These are phyloP conservation scores for Scelioninae gen. 2 DNA, from an alignment of 2,888 invertebrate species.

Conservation along the genomic window DNA sequence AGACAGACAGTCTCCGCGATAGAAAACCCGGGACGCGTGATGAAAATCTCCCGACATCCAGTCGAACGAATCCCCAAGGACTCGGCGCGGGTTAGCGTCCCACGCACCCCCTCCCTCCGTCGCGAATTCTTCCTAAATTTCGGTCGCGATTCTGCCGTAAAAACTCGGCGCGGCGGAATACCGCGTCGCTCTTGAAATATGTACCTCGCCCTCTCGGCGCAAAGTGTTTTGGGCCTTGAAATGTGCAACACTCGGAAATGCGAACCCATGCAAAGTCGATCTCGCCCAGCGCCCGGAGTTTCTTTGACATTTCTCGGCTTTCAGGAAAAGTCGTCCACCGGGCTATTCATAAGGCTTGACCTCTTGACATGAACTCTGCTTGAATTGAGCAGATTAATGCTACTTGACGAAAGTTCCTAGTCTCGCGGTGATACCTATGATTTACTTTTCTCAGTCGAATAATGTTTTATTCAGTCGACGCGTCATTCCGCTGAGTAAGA, in stretches of 20 bases:
- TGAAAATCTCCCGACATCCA: conserved; percentile 60
- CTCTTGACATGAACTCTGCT: conserved; percentile 36
- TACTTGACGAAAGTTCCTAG: conserved; percentile 18
- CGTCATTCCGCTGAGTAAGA: too few species aligned
- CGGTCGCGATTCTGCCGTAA: conserved; percentile 60
- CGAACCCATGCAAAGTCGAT: conserved; percentile 49
- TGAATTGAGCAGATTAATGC: conserved; percentile 36
- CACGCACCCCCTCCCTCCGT: conserved; percentile 69
- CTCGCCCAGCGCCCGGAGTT: conserved; percentile 27
- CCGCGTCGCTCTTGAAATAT: conserved; percentile 64
- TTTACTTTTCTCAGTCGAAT: conserved; percentile 13
- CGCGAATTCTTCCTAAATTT: conserved; percentile 51
- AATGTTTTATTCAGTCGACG: too few species aligned
- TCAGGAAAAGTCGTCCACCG: conserved; percentile 33
- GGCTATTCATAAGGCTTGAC: conserved; percentile 39
- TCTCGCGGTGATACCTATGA: background rate
- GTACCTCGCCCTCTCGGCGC: conserved; percentile 59
- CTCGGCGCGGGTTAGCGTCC: conserved; percentile 68
- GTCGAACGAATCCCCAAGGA: conserved; percentile 69
- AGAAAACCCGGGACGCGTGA: conserved; percentile 44
- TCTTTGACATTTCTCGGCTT: conserved; percentile 43
- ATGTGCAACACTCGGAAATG: conserved; percentile 55
- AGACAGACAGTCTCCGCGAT: conserved; percentile 25
- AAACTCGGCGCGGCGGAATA: conserved; percentile 60
- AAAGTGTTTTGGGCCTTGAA: conserved; percentile 67